Base-by-base conservation (phyloP, 2,888 invertebrate genomes). In the Oegoconia quadripuncta region DNA sequence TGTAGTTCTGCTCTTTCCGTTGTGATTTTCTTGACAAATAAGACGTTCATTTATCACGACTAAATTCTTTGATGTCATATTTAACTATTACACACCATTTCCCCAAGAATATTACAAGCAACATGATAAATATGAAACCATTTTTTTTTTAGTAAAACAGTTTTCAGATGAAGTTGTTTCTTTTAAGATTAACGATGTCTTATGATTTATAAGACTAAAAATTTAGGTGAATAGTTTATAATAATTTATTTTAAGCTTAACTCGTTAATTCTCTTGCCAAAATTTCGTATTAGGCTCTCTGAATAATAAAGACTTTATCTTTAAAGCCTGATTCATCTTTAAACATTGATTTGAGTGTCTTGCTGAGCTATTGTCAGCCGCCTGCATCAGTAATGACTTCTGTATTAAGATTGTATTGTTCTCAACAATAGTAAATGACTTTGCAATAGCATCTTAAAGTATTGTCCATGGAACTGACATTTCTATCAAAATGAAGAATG, bases 1-100 rank as follows among this genome's bases (percentile, higher is more conserved):
- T n/a, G n/a, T n/a, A n/a, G n/a, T n/a, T n/a, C n/a, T 5, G 8
- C 27, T 6, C 8, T 13, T 27, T 17, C 31, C 14, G 31, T 6
- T 13, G n/a, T 29, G 11, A 50, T 55, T 54, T 50, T 48, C 51
- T 43, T 51, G 47, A 58, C 48, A 52, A 58, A 66, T 67, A 58
- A 64, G 57, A 55, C 44, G 50, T 44, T 66, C 65, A 64, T 78
- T 59, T 48, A 55, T 60, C 52, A 46, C 51, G 56, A 34, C 44
- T 41, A 43, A 44, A 55, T 50, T 54, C 74, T 78, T 77, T 76
- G 76, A 78, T 62, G 69, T 72, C 54, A 59, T 56, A 49, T 44
- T 42, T 38, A 43, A 48, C 44, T 28, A 41, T 16, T 14, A 22
- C 44, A 45, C 40, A 29, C 46, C 46, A 49, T 54, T 55, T 52